phyloP scores from a whole-genome alignment of 2,797 vertebrate species.

The Psittacula echo region DNA sequence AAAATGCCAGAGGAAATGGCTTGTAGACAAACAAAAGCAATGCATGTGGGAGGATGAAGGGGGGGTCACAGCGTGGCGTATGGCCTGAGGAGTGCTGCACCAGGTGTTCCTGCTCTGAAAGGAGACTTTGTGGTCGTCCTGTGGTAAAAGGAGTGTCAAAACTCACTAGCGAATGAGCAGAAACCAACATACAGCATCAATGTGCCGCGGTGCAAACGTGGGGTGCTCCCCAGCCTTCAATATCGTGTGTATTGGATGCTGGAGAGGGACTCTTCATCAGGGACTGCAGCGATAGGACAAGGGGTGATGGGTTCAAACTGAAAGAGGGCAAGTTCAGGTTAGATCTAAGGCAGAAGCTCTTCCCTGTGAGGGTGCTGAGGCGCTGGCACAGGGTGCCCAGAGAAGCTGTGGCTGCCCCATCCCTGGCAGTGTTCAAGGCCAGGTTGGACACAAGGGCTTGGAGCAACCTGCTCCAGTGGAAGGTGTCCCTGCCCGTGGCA shows the following conservation, averaged over 20 bases:
- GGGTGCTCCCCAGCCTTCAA: not conserved
- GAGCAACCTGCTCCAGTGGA: too few relatives aligned
- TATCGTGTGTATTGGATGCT: not conserved
- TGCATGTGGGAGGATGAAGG: not conserved
- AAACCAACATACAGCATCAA: not conserved
- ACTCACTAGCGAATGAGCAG: not conserved
- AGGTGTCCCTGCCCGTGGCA: too few relatives aligned
- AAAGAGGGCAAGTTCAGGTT: not conserved
- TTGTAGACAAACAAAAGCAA: not conserved
- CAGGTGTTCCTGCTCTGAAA: not conserved
- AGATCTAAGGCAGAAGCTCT: too few relatives aligned
- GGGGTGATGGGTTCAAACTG: not conserved
- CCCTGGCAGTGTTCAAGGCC: too few relatives aligned
- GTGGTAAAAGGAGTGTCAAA: not conserved
- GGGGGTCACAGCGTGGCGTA: rapidly evolving
- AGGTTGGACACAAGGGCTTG: too few relatives aligned
- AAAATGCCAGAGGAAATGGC: constrained; percentile 53
- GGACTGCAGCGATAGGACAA: not conserved
- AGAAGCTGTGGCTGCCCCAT: too few relatives aligned
- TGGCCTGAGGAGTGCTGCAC: not conserved
- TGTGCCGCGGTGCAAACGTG: rapidly evolving
- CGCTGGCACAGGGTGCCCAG: too few relatives aligned
- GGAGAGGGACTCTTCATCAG: not conserved
- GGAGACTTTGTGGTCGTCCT: not conserved
- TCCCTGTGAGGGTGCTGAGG: too few relatives aligned